phyloP scores from a whole-genome alignment of 2,113 vertebrate genomes.

The Phalacrocorax aristotelis region DNA sequence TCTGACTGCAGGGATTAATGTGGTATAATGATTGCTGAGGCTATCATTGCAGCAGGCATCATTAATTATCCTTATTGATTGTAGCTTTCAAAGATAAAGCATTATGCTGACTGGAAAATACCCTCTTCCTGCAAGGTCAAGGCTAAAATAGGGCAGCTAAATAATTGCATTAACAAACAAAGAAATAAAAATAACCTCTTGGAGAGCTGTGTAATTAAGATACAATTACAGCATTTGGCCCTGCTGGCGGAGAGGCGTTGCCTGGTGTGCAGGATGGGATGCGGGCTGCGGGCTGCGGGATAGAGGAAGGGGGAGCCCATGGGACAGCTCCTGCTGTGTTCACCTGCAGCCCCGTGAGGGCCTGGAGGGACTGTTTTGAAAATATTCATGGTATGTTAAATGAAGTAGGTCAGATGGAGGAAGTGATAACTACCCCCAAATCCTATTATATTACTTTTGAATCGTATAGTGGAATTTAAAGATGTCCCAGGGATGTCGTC shows the following conservation, averaged over 20 bases:
- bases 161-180: conserved; percentile 88
- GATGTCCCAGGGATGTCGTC: conserved; percentile 70
- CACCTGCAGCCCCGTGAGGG: conserved; percentile 31
- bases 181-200: conserved; percentile 85
- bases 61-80: conserved; percentile 99
- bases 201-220: conserved; percentile 81
- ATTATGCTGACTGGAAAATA: conserved; percentile 99
- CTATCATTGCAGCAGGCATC: conserved; percentile 99
- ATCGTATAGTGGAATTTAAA: conserved; percentile 63
- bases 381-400: conserved; percentile 65
- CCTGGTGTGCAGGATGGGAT: background rate
- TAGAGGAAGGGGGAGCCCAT: background rate
- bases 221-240: conserved; percentile 76
- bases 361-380: conserved; percentile 52
- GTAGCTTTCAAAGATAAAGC: conserved; percentile 99
- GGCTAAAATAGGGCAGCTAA: conserved; percentile 88
- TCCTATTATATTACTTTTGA: conserved; percentile 73
- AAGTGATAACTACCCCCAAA: conserved; percentile 58
- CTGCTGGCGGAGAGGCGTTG: conserved; percentile 64
- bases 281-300: background rate
- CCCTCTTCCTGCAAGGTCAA: conserved; percentile 97
- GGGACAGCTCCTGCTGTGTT: conserved; percentile 18
- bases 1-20: conserved; percentile 98
- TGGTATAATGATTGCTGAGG: conserved; percentile 98
- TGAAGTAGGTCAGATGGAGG: conserved; percentile 62